Conservation (phyloP, 2,888 invertebrate species). For the Escarpia spicata region DNA sequence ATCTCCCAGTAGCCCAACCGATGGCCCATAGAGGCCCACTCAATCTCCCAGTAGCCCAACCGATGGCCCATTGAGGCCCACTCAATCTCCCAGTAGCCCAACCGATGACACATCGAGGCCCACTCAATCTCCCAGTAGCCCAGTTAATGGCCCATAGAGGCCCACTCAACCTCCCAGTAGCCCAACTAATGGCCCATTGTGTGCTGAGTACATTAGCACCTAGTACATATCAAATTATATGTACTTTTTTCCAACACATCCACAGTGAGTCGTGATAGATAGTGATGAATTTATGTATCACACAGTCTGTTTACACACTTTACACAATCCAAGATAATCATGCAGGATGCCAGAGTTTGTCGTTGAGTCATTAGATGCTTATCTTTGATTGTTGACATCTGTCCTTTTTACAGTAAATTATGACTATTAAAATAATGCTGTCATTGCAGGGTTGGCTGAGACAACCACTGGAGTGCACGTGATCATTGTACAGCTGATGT, state of each 20-base stretch:
- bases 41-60: too few species aligned
- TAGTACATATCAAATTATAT: neutral
- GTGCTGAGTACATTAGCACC: neutral
- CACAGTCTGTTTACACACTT: too few species aligned
- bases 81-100: too few species aligned
- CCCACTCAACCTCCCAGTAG: too few species aligned
- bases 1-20: neutral
- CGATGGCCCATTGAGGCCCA: too few species aligned
- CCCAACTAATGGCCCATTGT: neutral
- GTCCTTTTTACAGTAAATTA: neutral
- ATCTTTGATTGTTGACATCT: neutral
- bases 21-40: neutral
- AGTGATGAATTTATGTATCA: too few species aligned
- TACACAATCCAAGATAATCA: neutral
- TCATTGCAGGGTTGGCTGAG: neutral
- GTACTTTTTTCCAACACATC: too few species aligned
- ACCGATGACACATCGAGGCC: too few species aligned
- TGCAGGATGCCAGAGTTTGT: neutral
- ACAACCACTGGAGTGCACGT: neutral
- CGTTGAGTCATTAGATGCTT: neutral
- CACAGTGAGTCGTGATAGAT: too few species aligned
- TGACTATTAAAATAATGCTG: neutral
- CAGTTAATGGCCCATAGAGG: too few species aligned
- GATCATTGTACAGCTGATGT: neutral
- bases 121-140: too few species aligned